Evolutionary conservation across 2,888 invertebrate species (phyloP), one percentile per base, ranked within the genome.

Genomic region (Netelia inedita): DNA sequence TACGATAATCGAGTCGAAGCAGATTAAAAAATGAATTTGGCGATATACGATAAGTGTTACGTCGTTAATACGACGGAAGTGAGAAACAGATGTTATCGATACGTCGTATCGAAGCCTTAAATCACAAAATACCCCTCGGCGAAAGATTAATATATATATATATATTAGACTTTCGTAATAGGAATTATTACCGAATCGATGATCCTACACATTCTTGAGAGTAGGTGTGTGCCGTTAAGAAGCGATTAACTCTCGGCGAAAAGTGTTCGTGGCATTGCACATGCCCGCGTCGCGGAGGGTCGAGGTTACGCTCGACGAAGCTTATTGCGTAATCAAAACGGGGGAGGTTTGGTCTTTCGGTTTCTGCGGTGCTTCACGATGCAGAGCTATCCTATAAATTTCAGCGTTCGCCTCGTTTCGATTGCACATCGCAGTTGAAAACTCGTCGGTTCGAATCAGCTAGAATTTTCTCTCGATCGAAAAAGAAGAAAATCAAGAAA

Each of bases 331-430:
- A 82, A 85, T 66, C 8, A 50, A 43, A 72, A 71, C 69, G 79
- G 71, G 53, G 63, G 81, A 79, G 10, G 14, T 86, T 88, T 79
- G 91, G 91, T 28, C 90, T 90, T 90, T 89, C 74, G 80, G 83
- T 28, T 9, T 82, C 87, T 89, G 88, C 61, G 73, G 89, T 90
- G 91, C 90, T 91, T 91, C 91, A 61, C 90, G 72, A 76, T 28
- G 59, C 73, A 74, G 83, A 43, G 78, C 87, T 28, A 9, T 72
- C 9, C 57, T 91, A 91, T 90, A 91, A 90, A 89, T 88, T 76
- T 16, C 53, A 16, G 68, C 19, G 71, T 23, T 28, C 6, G 74
- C 59, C 68, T 63, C 50, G 55, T 57, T 50, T 57, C 41, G 43
- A 57, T 66, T 66, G 80, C 72, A 73, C 46, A 71, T 41, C 61